A percentile compares a stretch with the other conserved stretches of the same genome.
These are phyloP conservation scores for Philhelius pedissequus DNA, from an alignment of 2,888 invertebrate genomes.

Conservation along the genomic window DNA sequence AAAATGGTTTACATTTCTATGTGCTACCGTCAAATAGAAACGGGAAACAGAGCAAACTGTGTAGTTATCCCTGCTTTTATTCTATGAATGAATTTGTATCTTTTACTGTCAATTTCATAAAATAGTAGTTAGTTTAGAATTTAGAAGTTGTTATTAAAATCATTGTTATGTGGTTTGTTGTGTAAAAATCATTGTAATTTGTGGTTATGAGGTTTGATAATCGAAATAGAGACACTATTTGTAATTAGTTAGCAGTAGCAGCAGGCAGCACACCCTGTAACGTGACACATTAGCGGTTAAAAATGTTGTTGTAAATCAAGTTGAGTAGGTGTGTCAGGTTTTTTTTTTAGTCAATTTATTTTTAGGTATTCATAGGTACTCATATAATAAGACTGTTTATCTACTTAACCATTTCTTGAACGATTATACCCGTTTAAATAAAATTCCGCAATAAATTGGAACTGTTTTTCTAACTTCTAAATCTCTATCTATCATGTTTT, in stretches of 20 bases:
- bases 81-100: slow-evolving; percentile 42
- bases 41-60: not conserved
- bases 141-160: not conserved
- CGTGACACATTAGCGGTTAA: not conserved
- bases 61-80: not conserved
- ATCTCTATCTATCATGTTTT: no score
- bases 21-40: not conserved
- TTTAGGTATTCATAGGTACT: not conserved
- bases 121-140: slow-evolving; percentile 1
- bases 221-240: not conserved
- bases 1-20: not conserved
- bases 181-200: not conserved
- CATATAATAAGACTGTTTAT: no score
- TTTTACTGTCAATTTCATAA: not conserved
- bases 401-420: no score
- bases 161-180: not conserved
- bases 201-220: not conserved
- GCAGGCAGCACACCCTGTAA: not conserved
- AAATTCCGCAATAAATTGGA: no score
- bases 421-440: no score
- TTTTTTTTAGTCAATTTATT: not conserved
- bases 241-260: not conserved
- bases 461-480: no score
- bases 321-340: not conserved
- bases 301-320: not conserved